Conservation (phyloP, 2,797 vertebrate genomes). For the Xenopus petersii region DNA sequence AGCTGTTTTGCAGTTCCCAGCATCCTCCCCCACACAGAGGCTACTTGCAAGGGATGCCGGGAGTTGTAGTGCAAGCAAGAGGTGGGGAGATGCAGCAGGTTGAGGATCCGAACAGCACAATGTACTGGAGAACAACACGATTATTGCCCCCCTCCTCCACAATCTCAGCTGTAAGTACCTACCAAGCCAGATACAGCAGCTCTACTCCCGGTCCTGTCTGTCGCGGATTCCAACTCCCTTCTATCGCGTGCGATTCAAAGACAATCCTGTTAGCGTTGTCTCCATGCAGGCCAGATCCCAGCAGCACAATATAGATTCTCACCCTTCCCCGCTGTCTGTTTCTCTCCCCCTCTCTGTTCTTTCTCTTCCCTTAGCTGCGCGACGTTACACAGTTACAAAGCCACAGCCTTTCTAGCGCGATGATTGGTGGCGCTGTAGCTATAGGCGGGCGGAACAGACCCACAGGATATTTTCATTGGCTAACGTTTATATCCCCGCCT, state of each 20-base stretch:
- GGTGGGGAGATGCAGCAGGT: no score
- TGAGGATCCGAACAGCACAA: no score
- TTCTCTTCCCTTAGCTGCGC: constrained; percentile 37
- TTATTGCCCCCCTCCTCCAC: no score
- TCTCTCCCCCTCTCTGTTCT: constrained; percentile 13
- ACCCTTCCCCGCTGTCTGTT: constrained; percentile 19
- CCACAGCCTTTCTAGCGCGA: constrained; percentile 2
- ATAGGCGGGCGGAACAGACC: neutral
- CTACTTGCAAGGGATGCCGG: no score
- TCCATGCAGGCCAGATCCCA: constrained; percentile 13
- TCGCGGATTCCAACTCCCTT: constrained; percentile 33
- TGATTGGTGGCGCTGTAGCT: constrained; percentile 7
- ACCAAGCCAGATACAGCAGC: constrained; percentile 39
- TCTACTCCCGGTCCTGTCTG: constrained; percentile 39
- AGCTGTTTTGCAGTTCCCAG: no score
- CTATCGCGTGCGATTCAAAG: constrained; percentile 50
- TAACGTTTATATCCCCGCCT: neutral
- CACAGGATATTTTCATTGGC: neutral
- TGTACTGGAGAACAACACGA: no score
- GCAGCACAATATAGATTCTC: neutral
- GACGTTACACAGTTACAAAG: constrained; percentile 23
- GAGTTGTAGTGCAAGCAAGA: no score
- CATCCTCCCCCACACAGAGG: no score
- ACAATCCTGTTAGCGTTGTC: neutral
- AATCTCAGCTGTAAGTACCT: constrained; percentile 16